Percentiles rank a stretch among this genome's conserved stretches.
These are phyloP conservation scores for Tethya wilhelma DNA, from an alignment of 37 sponge, comb jelly and placozoan genomes.

Conservation along the genomic window DNA sequence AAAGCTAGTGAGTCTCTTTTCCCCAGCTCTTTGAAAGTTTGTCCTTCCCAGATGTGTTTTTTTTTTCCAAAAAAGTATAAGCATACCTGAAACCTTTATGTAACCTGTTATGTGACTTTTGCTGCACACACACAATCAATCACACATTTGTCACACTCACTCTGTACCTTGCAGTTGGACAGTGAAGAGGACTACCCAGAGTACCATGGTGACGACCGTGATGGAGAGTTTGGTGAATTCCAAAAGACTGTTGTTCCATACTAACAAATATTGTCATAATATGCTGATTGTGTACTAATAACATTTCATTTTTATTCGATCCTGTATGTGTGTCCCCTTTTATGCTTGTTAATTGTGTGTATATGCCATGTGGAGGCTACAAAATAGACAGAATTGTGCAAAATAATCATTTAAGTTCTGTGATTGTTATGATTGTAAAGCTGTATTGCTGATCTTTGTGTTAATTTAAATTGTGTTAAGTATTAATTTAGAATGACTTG, in stretches of 20 bases:
- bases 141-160: neutral
- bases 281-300: too few species aligned
- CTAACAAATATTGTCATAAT: too few species aligned
- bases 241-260: slow-evolving; percentile 59
- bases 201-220: slow-evolving; percentile 11
- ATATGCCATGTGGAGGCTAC: too few species aligned
- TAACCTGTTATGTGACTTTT: neutral
- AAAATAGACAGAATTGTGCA: too few species aligned
- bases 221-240: slow-evolving; percentile 52
- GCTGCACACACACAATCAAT: neutral
- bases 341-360: too few species aligned
- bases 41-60: neutral
- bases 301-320: too few species aligned
- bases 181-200: slow-evolving; percentile 61
- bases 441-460: too few species aligned
- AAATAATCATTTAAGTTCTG: too few species aligned
- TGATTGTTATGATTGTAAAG: too few species aligned
- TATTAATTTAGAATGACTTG: too few species aligned
- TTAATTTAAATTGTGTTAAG: too few species aligned
- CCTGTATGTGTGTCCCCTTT: too few species aligned
- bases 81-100: neutral
- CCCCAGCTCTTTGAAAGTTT: neutral
- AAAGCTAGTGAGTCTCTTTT: neutral
- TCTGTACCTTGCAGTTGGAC: slow-evolving; percentile 51
- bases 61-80: neutral